A percentile compares a stretch with the other conserved stretches of the same genome.
Evolutionary conservation across 2,888 invertebrate genomes (phyloP).

Genomic region (Eristalinus sepulchralis): DNA sequence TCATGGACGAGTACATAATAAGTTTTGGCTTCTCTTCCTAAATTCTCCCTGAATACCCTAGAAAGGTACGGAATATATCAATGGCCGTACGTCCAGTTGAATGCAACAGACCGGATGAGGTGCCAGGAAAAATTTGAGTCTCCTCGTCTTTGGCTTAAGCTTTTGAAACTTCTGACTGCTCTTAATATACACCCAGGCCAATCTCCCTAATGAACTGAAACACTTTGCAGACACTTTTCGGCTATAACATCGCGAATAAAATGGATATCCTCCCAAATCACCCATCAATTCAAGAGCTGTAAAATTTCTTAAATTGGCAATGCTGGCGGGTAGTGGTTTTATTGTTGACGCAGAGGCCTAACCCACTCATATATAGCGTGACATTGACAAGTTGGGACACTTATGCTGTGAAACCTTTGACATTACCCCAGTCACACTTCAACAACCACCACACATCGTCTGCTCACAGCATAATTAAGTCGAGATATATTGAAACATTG

Average conservation of each 20-base stretch:
- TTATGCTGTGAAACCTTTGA: constrained; percentile 6
- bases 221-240: background rate
- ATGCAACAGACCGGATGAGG: no score
- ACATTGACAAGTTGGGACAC: constrained; percentile 18
- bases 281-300: background rate
- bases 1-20: no score
- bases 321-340: background rate
- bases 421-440: background rate
- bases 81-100: no score
- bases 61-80: no score
- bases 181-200: no score
- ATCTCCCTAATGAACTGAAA: background rate
- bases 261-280: background rate
- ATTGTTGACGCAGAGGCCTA: constrained; percentile 7
- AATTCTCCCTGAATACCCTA: no score
- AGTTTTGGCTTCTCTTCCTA: no score
- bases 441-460: background rate
- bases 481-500: constrained; percentile 23
- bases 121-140: no score
- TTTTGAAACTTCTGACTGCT: no score
- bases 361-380: constrained; percentile 7
- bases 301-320: background rate
- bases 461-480: constrained; percentile 24
- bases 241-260: background rate
- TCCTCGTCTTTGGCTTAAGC: no score